phyloP scores from a whole-genome alignment of 2,113 vertebrate genomes.

The Ibidorhyncha struthersii region DNA sequence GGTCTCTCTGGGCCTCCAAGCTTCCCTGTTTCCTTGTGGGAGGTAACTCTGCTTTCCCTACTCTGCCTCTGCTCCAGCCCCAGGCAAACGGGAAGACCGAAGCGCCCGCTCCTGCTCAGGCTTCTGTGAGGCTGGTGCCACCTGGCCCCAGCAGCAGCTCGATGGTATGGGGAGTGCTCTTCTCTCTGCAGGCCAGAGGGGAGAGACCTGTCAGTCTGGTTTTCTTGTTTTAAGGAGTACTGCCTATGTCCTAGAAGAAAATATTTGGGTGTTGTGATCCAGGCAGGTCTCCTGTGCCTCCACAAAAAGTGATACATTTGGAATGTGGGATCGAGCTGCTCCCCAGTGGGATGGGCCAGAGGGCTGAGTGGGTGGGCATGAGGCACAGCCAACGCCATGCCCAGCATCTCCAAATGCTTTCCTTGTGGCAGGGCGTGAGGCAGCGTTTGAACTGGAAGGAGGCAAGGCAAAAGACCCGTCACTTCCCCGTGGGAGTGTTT shows the following conservation, averaged over 20 bases:
- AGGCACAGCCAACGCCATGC: background rate
- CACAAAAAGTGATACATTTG: background rate
- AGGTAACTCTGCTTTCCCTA: background rate
- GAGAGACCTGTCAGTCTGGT: background rate
- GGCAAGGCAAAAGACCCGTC: background rate
- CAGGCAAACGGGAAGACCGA: background rate
- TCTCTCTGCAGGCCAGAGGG: background rate
- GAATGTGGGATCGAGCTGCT: background rate
- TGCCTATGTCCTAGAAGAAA: background rate
- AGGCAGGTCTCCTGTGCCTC: background rate
- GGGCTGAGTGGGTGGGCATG: background rate
- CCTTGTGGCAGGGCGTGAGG: background rate
- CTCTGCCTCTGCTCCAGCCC: background rate
- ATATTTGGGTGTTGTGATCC: background rate
- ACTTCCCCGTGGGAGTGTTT: background rate
- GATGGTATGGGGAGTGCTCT: rapidly evolving
- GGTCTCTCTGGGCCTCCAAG: background rate
- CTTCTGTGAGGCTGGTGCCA: background rate
- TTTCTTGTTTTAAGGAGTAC: background rate
- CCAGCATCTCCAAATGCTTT: background rate
- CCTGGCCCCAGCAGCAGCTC: background rate
- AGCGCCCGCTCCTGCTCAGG: background rate
- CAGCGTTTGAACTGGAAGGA: background rate
- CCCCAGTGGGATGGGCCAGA: background rate
- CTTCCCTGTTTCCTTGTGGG: background rate